phyloP scores from a whole-genome alignment of 1,140 invertebrate genomes.

The Drosophila ananassae region DNA sequence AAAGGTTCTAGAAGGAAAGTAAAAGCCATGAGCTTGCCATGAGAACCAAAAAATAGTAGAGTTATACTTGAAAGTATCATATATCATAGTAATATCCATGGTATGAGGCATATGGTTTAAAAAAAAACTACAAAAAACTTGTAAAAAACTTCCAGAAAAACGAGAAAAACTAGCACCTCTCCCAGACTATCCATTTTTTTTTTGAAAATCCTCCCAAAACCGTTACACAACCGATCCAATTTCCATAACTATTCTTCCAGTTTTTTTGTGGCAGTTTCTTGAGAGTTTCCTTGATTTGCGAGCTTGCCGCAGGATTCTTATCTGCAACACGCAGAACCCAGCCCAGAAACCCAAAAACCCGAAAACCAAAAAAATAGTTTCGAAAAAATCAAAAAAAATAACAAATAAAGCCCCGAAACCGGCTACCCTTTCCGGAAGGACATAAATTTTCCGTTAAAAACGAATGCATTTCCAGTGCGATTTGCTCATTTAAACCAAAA shows the following conservation, averaged over 20 bases:
- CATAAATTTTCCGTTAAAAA: slow-evolving; percentile 83
- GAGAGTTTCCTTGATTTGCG: not conserved
- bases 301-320: slow-evolving; percentile 57
- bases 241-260: slow-evolving; percentile 35
- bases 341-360: slow-evolving; percentile 28
- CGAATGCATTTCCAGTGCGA: slow-evolving; percentile 61
- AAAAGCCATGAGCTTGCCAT: too few species aligned
- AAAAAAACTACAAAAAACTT: too few species aligned
- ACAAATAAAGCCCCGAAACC: slow-evolving; percentile 7
- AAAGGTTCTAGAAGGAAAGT: too few species aligned
- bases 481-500: slow-evolving; percentile 81
- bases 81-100: too few species aligned
- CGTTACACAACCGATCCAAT: slow-evolving; percentile 50
- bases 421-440: slow-evolving; percentile 48
- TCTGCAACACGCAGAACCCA: slow-evolving; percentile 73
- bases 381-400: slow-evolving; percentile 10
- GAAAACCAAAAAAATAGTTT: slow-evolving; percentile 32
- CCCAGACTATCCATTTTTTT: not conserved
- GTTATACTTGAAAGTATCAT: too few species aligned
- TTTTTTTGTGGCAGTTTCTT: slow-evolving; percentile 11
- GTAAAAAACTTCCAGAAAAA: too few species aligned
- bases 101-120: too few species aligned
- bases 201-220: not conserved
- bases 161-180: not conserved
- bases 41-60: too few species aligned